Conservation (phyloP, 1,140 invertebrate genomes). For the Gryllus bimaculatus region DNA sequence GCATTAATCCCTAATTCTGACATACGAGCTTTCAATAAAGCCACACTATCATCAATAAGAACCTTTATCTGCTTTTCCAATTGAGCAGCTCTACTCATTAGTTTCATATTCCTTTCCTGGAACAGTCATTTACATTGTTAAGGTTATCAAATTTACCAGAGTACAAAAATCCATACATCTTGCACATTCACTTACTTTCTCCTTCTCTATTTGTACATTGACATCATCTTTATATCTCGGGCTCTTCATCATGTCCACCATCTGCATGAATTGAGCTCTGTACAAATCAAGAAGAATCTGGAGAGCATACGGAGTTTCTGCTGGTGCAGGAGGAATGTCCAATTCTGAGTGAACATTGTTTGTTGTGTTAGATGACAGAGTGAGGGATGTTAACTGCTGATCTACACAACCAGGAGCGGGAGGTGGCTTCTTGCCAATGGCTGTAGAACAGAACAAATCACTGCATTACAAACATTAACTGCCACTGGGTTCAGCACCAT, state of each 20-base stretch:
- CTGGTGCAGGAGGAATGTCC: conserved; percentile 63
- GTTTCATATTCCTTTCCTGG: conserved; percentile 66
- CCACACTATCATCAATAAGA: conserved; percentile 85
- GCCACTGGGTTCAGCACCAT: too few species aligned
- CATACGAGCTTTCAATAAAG: conserved; percentile 78
- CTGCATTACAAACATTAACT: neutral
- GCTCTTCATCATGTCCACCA: conserved; percentile 71
- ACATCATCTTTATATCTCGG: conserved; percentile 63
- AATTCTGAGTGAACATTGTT: conserved; percentile 66
- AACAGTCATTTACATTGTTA: conserved; percentile 23
- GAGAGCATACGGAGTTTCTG: conserved; percentile 71
- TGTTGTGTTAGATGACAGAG: conserved; percentile 43
- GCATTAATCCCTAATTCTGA: conserved; percentile 80
- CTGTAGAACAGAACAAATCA: conserved; percentile 27
- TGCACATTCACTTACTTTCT: conserved; percentile 44
- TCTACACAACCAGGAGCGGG: conserved; percentile 83
- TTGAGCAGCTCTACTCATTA: conserved; percentile 69
- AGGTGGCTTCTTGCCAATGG: conserved; percentile 55
- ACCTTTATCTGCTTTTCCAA: conserved; percentile 85
- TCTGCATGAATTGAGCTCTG: conserved; percentile 70
- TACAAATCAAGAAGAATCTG: conserved; percentile 77
- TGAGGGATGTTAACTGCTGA: conserved; percentile 71
- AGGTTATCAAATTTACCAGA: neutral
- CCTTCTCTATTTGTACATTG: conserved; percentile 65
- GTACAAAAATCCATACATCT: neutral